Conservation (phyloP, 2,113 vertebrate genomes). For the Clarias gariepinus region DNA sequence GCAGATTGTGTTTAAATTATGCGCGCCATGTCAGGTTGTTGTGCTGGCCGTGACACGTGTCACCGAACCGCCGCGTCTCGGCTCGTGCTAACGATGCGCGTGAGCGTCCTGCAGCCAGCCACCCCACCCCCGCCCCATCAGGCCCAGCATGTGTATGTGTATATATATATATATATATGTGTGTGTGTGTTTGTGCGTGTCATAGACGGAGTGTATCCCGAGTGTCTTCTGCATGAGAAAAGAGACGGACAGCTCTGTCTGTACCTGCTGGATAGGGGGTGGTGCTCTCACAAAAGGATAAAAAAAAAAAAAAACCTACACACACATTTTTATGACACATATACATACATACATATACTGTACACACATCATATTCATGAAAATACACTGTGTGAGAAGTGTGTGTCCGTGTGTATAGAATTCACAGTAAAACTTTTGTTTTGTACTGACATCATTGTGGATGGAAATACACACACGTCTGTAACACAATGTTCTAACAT, state of each 20-base stretch:
- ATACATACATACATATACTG: conserved; percentile 6
- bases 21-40: conserved; percentile 74
- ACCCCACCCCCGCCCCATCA: conserved; percentile 55
- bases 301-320: background rate
- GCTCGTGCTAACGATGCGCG: conserved; percentile 69
- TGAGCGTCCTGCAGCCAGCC: conserved; percentile 65
- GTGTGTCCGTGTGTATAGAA: conserved; percentile 4
- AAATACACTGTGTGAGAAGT: background rate
- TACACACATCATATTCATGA: conserved; percentile 34
- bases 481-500: background rate
- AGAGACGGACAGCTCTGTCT: conserved; percentile 61
- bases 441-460: background rate
- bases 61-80: conserved; percentile 71
- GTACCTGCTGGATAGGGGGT: conserved; percentile 30
- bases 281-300: conserved; percentile 32
- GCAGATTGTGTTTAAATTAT: conserved; percentile 80
- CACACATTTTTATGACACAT: background rate
- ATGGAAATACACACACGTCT: background rate
- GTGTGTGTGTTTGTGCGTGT: conserved; percentile 32
- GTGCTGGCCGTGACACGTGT: conserved; percentile 79
- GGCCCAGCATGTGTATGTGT: conserved; percentile 6
- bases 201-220: conserved; percentile 62
- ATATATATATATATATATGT: background rate
- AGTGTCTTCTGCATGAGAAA: conserved; percentile 50
- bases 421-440: background rate